Percentiles rank a stretch among this genome's conserved stretches.
phyloP scores from a whole-genome alignment of 1,140 invertebrate genomes.

The Rhopalosiphum padi region DNA sequence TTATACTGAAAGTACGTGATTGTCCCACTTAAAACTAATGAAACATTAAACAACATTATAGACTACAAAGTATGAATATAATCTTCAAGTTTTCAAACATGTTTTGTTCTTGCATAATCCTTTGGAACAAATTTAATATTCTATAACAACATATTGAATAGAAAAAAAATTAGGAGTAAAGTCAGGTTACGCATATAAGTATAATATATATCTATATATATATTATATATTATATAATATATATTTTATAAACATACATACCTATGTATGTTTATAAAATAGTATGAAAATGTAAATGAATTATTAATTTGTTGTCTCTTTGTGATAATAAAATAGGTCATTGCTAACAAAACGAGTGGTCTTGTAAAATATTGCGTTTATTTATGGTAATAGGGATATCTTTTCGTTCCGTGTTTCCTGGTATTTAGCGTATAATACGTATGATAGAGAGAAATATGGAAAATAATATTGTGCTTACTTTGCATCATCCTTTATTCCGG shows the following conservation, averaged over 20 bases:
- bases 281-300: neutral
- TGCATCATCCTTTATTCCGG: neutral
- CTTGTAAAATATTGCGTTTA: conserved; percentile 4
- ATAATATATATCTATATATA: neutral
- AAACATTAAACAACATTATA: conserved; percentile 1
- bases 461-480: neutral
- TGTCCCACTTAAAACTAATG: neutral
- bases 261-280: too few relatives aligned
- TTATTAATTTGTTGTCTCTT: neutral
- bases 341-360: neutral
- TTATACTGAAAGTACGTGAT: neutral
- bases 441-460: conserved; percentile 15
- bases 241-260: too few relatives aligned
- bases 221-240: too few relatives aligned
- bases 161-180: neutral
- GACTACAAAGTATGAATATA: neutral
- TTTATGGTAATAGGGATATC: conserved; percentile 19
- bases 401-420: neutral
- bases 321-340: neutral
- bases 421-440: conserved; percentile 16
- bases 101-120: neutral
- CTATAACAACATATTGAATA: neutral
- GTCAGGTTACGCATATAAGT: neutral
- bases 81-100: neutral
- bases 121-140: neutral